Evolutionary conservation across 2,113 vertebrate species (phyloP), one percentile per base, ranked within the genome.

Genomic region (Otolemur garnettii): DNA sequence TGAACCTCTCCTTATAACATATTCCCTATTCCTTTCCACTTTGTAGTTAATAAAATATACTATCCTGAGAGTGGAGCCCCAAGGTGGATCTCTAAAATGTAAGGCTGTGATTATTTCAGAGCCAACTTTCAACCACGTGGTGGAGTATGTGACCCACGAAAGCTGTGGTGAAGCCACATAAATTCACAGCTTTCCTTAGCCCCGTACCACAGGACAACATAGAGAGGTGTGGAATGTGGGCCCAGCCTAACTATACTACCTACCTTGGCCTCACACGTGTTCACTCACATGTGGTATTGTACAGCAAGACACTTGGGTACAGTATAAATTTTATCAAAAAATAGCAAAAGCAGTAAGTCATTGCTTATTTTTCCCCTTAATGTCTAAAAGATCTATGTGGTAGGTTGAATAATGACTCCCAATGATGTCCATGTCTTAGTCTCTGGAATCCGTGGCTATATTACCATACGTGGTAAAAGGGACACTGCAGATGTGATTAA

Each of bases 231-330:
- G 55, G 60, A 35, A 18, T 38, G 38, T n/a, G 7, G 53, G 21
- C 83, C n/a, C n/a, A 45, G 42, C 78, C 64, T 13, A 9, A 22
- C 38, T 21, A 0, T 1, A 5, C 45, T 26, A 12, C 57, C 72
- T 50, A 0, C 92, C 74, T 7, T 17, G 53, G 33, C 18, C 33
- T 90, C 59, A 26, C 8, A 26, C 11, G n/a, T n/a, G n/a, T n/a
- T n/a, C n/a, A 38, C 9, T 55, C 28, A 35, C 45, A 7, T 1
- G 4, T 19, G n/a, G 24, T 4, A 2, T 10, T 12, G 26, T n/a
- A 22, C 5, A 28, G 24, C 64, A 22, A 15, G 60, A 17, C 64
- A 57, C 64, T 60, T 17, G 45, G 35, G 30, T 22, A 15, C 28
- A 59, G 50, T 26, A 68, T 42, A 79, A 21, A n/a, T 53, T 38